A percentile compares a stretch with the other conserved stretches of the same genome.
These are phyloP conservation scores for Andricus grossulariae DNA, from an alignment of 1,140 invertebrate species.

Conservation along the genomic window DNA sequence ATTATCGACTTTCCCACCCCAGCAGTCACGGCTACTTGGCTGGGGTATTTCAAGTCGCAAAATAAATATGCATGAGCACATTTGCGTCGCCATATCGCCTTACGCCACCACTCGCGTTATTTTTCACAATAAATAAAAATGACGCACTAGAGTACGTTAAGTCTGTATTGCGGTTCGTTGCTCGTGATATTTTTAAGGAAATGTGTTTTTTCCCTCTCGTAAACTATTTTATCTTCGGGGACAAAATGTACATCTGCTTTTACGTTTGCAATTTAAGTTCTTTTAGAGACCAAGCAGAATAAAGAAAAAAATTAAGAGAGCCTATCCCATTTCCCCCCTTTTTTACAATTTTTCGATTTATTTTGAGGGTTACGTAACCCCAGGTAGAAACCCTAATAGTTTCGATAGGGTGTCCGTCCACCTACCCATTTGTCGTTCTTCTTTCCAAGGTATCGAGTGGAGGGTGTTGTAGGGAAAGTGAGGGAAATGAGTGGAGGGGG, in stretches of 20 bases:
- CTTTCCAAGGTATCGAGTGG: too few species aligned
- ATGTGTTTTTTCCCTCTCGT: background rate
- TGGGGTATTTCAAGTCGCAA: conserved; percentile 40
- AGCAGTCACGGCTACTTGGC: background rate
- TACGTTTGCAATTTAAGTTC: conserved; percentile 41
- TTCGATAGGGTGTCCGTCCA: too few species aligned
- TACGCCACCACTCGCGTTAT: conserved; percentile 39
- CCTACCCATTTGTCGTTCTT: too few species aligned
- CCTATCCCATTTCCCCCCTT: too few species aligned
- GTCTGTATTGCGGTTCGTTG: conserved; percentile 43
- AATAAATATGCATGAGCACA: conserved; percentile 58
- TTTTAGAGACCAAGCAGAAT: too few species aligned
- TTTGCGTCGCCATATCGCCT: conserved; percentile 42
- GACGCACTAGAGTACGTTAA: conserved; percentile 41
- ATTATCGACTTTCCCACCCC: background rate
- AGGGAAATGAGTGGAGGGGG: too few species aligned
- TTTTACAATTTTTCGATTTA: too few species aligned
- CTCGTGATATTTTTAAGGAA: conserved; percentile 31
- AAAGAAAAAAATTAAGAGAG: too few species aligned
- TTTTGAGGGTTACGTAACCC: too few species aligned
- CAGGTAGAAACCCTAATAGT: too few species aligned
- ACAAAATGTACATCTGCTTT: conserved; percentile 20
- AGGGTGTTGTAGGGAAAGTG: too few species aligned
- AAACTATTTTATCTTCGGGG: conserved; percentile 26
- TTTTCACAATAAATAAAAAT: conserved; percentile 49